Base-by-base conservation (phyloP, 2,888 invertebrate genomes). In the Cecidostiba fungosa region DNA sequence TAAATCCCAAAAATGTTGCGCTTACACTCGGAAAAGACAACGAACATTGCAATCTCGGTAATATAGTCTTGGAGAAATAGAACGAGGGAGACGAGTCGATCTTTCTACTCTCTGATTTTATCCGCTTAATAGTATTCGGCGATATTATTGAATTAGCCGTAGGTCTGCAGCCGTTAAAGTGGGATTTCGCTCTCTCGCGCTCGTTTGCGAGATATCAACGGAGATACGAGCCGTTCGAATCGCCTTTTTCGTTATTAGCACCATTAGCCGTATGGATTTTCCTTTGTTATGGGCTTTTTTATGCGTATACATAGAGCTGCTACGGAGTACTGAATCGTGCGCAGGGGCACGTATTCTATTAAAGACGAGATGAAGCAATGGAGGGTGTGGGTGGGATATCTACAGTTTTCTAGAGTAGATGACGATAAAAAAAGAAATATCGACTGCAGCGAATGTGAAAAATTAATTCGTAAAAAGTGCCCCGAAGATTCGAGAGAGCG, bases 91-190 rank as follows among this genome's bases (percentile, higher is more conserved):
- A 70, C 77, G 29, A n/a, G n/a, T n/a, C n/a, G n/a, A n/a, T 50
- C 66, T 39, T 10, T 32, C 59, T 69, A 23, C 36, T 80, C 87
- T 84, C 82, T 88, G 88, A 90, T 90, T 88, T 89, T 89, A 91
- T 90, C 89, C 89, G 87, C 90, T 90, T 90, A 91, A 92, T 90
- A 90, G 90, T n/a, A 92, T 91, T 91, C 89, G 89, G 86, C 88
- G 89, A 91, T 90, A 90, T 91, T 89, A 91, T 91, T 91, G 90
- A 91, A 91, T 91, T 91, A 91, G 89, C 89, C 87, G 86, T 85
- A 87, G 86, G 87, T 70, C 36, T 4, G 89, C 89, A 88, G 89
- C 6, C 32, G 50, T 66, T 43, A 23, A 26, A 77, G 59, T 23
- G 70, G 47, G n/a, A 90, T 88, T 88, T 84, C 81, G 87, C 88